These are phyloP conservation scores for Lagocephalus sceleratus DNA, from an alignment of 2,797 vertebrate species.

Conservation along the genomic window DNA sequence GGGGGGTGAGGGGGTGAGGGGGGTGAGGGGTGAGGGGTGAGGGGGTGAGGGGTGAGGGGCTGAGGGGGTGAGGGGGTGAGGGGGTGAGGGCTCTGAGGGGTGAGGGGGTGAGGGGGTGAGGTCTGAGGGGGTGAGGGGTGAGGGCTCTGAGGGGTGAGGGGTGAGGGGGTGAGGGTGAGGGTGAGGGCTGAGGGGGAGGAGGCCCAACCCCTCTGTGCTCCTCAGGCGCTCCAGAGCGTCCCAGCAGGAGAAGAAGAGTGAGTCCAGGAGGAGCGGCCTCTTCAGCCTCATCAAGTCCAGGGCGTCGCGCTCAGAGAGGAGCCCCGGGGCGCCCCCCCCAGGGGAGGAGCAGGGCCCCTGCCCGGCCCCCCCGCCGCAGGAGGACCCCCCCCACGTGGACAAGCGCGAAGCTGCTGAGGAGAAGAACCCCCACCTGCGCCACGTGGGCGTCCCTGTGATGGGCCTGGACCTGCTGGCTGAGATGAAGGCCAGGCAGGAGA, in stretches of 20 bases:
- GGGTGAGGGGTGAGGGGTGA: too few species aligned
- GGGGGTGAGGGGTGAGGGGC: too few species aligned
- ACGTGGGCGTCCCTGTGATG: conserved; percentile 87
- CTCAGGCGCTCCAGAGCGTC: conserved; percentile 66
- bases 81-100: too few species aligned
- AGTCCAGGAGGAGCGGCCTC: conserved; percentile 89
- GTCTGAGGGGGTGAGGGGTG: too few species aligned
- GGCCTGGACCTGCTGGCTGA: conserved; percentile 89
- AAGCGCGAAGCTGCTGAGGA: conserved; percentile 58
- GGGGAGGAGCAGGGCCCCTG: conserved; percentile 66
- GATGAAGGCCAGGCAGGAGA: conserved; percentile 94
- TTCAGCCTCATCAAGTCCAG: conserved; percentile 90
- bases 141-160: too few species aligned
- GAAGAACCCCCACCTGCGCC: conserved; percentile 52
- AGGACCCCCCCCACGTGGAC: conserved; percentile 12
- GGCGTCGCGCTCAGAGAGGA: conserved; percentile 81
- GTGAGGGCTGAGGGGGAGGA: too few species aligned
- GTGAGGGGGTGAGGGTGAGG: too few species aligned
- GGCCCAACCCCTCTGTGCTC: background rate
- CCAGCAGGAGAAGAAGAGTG: conserved; percentile 81
- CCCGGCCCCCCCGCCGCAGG: conserved; percentile 31
- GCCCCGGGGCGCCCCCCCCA: conserved; percentile 51
- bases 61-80: too few species aligned
- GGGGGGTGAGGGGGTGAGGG: too few species aligned
- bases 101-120: too few species aligned